Evolutionary conservation across 2,113 vertebrate genomes (phyloP).

Genomic region (Rhinogobius similis): DNA sequence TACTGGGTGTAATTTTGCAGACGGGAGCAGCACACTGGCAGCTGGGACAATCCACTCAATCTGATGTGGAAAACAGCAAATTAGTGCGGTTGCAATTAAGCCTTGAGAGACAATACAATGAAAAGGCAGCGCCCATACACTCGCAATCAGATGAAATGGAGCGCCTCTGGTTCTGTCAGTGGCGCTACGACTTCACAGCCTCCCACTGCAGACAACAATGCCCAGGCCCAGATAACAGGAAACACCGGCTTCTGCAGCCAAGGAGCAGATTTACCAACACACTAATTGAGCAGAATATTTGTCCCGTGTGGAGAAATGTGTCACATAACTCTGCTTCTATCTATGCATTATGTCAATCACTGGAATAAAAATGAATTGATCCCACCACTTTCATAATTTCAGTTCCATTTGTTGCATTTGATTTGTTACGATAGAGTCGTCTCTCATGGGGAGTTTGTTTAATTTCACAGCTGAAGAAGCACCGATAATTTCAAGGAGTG

Average conservation of each 20-base stretch:
- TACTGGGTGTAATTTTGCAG: not conserved
- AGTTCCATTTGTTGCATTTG: slow-evolving; percentile 70
- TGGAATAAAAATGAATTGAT: slow-evolving; percentile 43
- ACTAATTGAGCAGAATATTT: slow-evolving; percentile 27
- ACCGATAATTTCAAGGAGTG: slow-evolving; percentile 71
- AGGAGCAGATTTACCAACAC: slow-evolving; percentile 52
- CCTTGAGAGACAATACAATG: slow-evolving; percentile 54
- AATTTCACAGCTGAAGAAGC: slow-evolving; percentile 76
- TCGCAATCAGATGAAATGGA: slow-evolving; percentile 60
- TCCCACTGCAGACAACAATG: slow-evolving; percentile 70
- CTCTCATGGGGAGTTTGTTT: slow-evolving; percentile 74
- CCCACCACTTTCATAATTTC: slow-evolving; percentile 67
- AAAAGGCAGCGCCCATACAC: slow-evolving; percentile 32
- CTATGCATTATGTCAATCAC: slow-evolving; percentile 43
- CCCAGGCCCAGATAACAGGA: slow-evolving; percentile 75
- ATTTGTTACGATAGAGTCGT: slow-evolving; percentile 74
- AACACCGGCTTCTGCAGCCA: slow-evolving; percentile 73
- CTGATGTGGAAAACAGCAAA: slow-evolving; percentile 41
- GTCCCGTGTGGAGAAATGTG: slow-evolving; percentile 21
- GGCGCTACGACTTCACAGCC: slow-evolving; percentile 51
- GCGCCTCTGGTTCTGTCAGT: slow-evolving; percentile 60
- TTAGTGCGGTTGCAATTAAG: slow-evolving; percentile 60
- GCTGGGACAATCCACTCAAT: slow-evolving; percentile 37
- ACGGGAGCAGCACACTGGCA: slow-evolving; percentile 2
- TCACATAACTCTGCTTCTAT: slow-evolving; percentile 11